Base-by-base conservation (phyloP, 2,888 invertebrate species). In the Phasia obesa region DNA sequence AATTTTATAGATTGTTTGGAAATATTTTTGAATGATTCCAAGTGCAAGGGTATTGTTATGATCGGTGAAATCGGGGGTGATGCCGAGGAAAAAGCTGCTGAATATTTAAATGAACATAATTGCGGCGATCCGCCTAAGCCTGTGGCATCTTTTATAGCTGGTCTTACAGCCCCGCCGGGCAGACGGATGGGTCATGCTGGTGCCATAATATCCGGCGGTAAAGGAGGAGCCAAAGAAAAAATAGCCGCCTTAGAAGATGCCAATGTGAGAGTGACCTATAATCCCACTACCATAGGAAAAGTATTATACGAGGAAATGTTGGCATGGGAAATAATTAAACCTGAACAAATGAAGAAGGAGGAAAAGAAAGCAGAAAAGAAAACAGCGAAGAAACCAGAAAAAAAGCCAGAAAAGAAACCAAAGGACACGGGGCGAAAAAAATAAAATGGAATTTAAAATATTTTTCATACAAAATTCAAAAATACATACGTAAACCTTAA, bases 161-260 rank as follows among this genome's bases (percentile, higher is more conserved):
- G 99, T 59, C 91, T 98, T 82, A 99, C 99, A 2, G 99, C 99
- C 1, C 99, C 99, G 3, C 98, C 98, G 15, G 99, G 99, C 59
- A 93, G 99, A 86, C 94, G 99, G 89, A 99, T 99, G 99, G 99
- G 99, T 27, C 99, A 99, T 92, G 99, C 99, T 64, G 99, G 99
- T 81, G 99, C 99, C 84, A 99, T 99, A 88, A 99, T 99, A 90
- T 97, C 99, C 0, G 99, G 99, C 13, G 99, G 99, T 55, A 99
- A 98, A 90, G 99, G 99, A 71, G 98, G 97, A 42, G 99, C 99
- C 70, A 94, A 95, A 92, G 99, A 98, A 90, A 99, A 99, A 93
- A 99, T 99, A 85, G 95, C 96, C 87, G 98, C 99, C 69, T 92
- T 99, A 79, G 95, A 96, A 92, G 94, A 94, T 91, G 98, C 98